These are phyloP conservation scores for Moxostoma hubbsi DNA, from an alignment of 2,797 vertebrate species.

Conservation along the genomic window DNA sequence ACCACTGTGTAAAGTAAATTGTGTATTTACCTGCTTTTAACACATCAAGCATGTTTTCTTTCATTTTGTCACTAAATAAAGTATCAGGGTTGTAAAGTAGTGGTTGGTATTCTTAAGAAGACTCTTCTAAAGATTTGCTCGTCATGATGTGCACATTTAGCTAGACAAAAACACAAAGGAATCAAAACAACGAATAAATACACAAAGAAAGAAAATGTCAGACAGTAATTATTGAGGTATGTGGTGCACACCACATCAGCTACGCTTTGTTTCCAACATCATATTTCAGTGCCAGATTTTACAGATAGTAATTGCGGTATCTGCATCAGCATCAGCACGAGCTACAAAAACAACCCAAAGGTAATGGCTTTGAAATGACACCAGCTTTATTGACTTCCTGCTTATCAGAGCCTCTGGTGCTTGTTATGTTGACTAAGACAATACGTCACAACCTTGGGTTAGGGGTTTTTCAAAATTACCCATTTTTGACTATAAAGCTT, in stretches of 20 bases:
- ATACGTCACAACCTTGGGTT: too few relatives aligned
- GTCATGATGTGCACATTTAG: background rate
- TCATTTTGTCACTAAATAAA: conserved; percentile 12
- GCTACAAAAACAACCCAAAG: background rate
- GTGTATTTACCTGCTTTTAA: background rate
- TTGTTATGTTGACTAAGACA: too few relatives aligned
- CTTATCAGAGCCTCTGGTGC: too few relatives aligned
- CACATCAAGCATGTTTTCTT: conserved; percentile 1
- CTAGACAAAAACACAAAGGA: background rate
- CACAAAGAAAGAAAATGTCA: background rate
- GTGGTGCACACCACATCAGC: background rate
- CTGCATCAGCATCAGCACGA: conserved; percentile 3
- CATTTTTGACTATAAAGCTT: too few relatives aligned
- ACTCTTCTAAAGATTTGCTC: background rate
- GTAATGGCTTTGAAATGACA: background rate
- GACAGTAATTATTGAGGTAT: conserved; percentile 2
- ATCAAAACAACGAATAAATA: background rate
- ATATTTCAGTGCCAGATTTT: conserved; percentile 1
- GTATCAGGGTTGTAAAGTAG: conserved; percentile 2
- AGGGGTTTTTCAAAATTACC: too few relatives aligned
- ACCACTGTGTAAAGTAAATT: conserved; percentile 12
- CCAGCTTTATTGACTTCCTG: background rate
- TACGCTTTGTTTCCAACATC: background rate
- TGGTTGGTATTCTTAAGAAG: background rate
- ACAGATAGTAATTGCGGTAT: background rate